Conservation (phyloP, 2,797 vertebrate genomes). For the Hybognathus amarus region DNA sequence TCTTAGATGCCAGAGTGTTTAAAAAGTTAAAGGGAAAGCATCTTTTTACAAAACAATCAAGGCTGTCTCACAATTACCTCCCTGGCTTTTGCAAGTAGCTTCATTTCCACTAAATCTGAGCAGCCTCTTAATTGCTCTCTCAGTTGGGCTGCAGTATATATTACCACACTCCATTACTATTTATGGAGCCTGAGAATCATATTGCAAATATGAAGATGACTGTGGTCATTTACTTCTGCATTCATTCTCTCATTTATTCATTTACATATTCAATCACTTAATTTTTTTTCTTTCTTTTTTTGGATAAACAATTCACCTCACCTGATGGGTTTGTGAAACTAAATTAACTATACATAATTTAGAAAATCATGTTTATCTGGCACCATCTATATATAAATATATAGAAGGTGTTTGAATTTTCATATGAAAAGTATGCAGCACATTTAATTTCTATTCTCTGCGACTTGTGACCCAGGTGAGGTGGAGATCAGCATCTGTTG, state of each 20-base stretch:
- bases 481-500: neutral
- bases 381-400: neutral
- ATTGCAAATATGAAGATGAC: slow-evolving; percentile 49
- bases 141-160: slow-evolving; percentile 52
- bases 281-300: neutral
- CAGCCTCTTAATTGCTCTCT: slow-evolving; percentile 51
- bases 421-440: neutral
- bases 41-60: slow-evolving; percentile 60
- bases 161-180: slow-evolving; percentile 57
- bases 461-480: neutral
- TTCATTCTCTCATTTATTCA: slow-evolving; percentile 34
- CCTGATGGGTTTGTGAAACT: neutral
- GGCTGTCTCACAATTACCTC: slow-evolving; percentile 59
- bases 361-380: neutral
- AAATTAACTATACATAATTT: neutral
- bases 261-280: slow-evolving; percentile 22
- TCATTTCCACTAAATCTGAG: slow-evolving; percentile 56
- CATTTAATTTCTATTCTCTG: neutral
- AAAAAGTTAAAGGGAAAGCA: slow-evolving; percentile 62
- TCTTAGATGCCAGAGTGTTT: slow-evolving; percentile 56
- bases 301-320: slow-evolving; percentile 10
- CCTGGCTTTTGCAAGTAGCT: slow-evolving; percentile 50
- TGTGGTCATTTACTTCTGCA: slow-evolving; percentile 37
- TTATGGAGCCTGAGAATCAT: slow-evolving; percentile 53
- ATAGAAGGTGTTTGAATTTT: neutral